These are phyloP conservation scores for Pristionchus mayeri DNA, from an alignment of 2,888 invertebrate species.

Conservation along the genomic window DNA sequence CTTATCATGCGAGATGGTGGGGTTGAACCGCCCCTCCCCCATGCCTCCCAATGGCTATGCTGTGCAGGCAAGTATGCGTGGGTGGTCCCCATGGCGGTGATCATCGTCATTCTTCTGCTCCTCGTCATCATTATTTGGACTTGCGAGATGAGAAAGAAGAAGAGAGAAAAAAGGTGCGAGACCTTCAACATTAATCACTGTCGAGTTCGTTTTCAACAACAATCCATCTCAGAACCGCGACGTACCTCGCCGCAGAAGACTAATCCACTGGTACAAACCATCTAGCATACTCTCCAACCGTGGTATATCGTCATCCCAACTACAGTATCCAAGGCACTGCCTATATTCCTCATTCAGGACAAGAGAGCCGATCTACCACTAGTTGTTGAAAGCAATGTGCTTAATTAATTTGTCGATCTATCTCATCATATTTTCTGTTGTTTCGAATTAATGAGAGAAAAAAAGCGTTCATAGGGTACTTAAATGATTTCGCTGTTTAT, in stretches of 20 bases:
- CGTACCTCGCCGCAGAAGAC: neutral
- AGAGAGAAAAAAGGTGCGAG: constrained; percentile 54
- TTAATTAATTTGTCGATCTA: neutral
- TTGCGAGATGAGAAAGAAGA: constrained; percentile 66
- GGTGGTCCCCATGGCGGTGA: constrained; percentile 65
- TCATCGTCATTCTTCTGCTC: constrained; percentile 60
- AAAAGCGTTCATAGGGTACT: neutral
- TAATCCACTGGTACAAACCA: neutral
- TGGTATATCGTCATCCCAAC: neutral
- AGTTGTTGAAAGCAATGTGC: neutral
- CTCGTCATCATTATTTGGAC: constrained; percentile 62
- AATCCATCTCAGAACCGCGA: neutral
- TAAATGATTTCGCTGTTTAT: neutral
- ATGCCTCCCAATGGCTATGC: neutral
- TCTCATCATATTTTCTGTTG: constrained; percentile 23
- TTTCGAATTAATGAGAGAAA: constrained; percentile 14
- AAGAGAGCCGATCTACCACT: neutral
- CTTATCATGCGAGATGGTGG: constrained; percentile 39
- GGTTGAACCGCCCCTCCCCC: constrained; percentile 41
- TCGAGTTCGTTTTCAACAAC: neutral
- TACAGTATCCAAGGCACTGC: constrained; percentile 13
- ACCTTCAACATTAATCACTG: neutral
- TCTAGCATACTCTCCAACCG: neutral
- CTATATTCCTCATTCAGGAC: neutral
- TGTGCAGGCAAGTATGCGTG: constrained; percentile 63